Evolutionary conservation across 37 sponge, comb jelly and placozoan species (phyloP), one percentile per base, ranked within the genome.

Genomic region (Crambe crambe): DNA sequence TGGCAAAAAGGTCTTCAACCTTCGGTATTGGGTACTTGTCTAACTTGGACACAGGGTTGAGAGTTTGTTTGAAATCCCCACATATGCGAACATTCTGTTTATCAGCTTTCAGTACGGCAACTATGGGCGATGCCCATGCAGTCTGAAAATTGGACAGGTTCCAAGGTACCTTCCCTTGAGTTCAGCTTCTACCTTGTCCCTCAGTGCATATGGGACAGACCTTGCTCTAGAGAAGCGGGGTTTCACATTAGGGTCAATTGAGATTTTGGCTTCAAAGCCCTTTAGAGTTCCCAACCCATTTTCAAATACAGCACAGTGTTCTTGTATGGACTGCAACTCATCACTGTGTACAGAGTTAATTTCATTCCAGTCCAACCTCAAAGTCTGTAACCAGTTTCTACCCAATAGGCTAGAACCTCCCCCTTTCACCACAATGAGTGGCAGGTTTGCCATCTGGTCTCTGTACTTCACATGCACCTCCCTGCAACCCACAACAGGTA

Each of bases 1-100:
- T 57, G 2, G 60, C 76, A 29, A 72, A 75, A 1, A 75, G 35
- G 57, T 75, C 76, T 37, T 75, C 76, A 56, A 75, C 42, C 27
- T 58, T 56, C 17, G 76, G 76, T 25, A 75, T 23, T 35, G 56
- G 76, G 17, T 75, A 75, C 17, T 5, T 18, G 59, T 56, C 56
- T 30, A 56, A 34, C 36, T 23, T 29, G 25, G 60, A 66, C 18
- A 8, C 63, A 51, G 54, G 54, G 15, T 51, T 51, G 15, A 51
- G 9, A 15, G 9, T 9, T 9, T 51, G 15, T 58, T 4, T 23
- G 25, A 58, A 58, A n/a, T n/a, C n/a, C n/a, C n/a, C n/a, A n/a
- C n/a, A n/a, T n/a, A n/a, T n/a, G n/a, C n/a, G n/a, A n/a, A 58
- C 20, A 18, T 23, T 18, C 20, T 58, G 3, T 12, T 58, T 58